Percentiles rank a stretch among this genome's conserved stretches.
phyloP scores from a whole-genome alignment of 2,888 invertebrate genomes.

The Alsophila aescularia region DNA sequence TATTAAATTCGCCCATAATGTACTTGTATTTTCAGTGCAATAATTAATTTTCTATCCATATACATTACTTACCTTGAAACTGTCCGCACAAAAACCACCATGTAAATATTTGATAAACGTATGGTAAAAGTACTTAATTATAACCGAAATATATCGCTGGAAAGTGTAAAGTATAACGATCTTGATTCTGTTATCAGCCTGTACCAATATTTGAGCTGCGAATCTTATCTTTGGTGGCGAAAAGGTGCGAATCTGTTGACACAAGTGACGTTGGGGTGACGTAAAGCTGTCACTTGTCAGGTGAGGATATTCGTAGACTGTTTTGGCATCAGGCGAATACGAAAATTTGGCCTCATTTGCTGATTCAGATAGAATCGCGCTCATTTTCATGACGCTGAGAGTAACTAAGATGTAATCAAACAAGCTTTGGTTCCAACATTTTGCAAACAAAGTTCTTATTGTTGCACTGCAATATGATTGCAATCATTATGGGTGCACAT shows the following conservation, averaged over 20 bases:
- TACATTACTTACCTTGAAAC: slow-evolving; percentile 15
- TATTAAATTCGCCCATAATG: no score
- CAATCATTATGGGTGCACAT: no score
- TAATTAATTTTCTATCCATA: no score
- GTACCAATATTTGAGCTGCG: slow-evolving; percentile 65
- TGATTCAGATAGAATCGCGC: no score
- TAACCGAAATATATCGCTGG: slow-evolving; percentile 64
- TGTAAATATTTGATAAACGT: slow-evolving; percentile 49
- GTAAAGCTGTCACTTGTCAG: slow-evolving; percentile 56
- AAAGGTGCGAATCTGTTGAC: slow-evolving; percentile 67
- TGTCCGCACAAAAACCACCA: slow-evolving; percentile 36
- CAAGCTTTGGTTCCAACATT: no score
- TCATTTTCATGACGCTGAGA: no score
- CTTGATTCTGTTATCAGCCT: slow-evolving; percentile 66
- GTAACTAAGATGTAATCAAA: no score
- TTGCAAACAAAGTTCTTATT: no score
- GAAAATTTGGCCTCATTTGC: no score
- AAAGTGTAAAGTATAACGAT: slow-evolving; percentile 80
- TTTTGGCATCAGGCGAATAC: slow-evolving; percentile 1
- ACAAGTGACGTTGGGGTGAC: slow-evolving; percentile 66
- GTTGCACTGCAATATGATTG: no score
- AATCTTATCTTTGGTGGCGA: slow-evolving; percentile 67
- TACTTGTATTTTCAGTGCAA: no score
- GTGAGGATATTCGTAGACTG: slow-evolving; percentile 19
- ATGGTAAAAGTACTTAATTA: slow-evolving; percentile 59